phyloP scores from a whole-genome alignment of 1,140 invertebrate genomes.

The Aleiodes sp. region DNA sequence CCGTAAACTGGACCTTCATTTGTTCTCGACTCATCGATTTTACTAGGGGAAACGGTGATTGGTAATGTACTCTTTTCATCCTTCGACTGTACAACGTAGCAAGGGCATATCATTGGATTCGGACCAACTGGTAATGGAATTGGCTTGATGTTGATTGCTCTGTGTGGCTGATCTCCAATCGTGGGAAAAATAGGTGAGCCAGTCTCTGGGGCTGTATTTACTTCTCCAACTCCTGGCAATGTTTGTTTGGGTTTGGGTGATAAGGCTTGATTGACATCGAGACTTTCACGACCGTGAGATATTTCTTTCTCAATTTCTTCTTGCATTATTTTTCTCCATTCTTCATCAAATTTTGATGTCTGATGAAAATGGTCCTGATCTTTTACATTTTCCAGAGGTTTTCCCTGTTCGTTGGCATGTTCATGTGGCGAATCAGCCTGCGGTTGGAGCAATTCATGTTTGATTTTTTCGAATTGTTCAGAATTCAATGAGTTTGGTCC shows the following conservation, averaged over 20 bases:
- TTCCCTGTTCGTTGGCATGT: no score
- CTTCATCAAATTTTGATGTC: no score
- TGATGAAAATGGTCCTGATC: no score
- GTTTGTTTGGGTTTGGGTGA: not conserved
- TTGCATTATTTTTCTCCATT: no score
- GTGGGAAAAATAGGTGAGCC: constrained; percentile 32
- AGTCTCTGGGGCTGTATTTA: constrained; percentile 39
- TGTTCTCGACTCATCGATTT: not conserved
- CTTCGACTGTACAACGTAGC: constrained; percentile 50
- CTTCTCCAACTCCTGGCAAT: constrained; percentile 27
- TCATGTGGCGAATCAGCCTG: no score
- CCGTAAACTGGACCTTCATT: constrained; percentile 24
- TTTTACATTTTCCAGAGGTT: no score
- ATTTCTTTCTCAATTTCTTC: no score
- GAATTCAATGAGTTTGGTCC: no score
- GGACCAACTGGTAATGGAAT: constrained; percentile 50
- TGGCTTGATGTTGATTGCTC: constrained; percentile 44
- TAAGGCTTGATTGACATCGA: not conserved
- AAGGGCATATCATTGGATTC: constrained; percentile 52
- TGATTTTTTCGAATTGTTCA: no score
- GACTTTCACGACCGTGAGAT: not conserved
- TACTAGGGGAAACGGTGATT: constrained; percentile 21
- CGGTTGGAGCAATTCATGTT: no score
- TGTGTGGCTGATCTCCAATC: constrained; percentile 49
- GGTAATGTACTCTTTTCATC: constrained; percentile 39